Conservation (phyloP, 2,113 vertebrate species). For the Anhinga anhinga region DNA sequence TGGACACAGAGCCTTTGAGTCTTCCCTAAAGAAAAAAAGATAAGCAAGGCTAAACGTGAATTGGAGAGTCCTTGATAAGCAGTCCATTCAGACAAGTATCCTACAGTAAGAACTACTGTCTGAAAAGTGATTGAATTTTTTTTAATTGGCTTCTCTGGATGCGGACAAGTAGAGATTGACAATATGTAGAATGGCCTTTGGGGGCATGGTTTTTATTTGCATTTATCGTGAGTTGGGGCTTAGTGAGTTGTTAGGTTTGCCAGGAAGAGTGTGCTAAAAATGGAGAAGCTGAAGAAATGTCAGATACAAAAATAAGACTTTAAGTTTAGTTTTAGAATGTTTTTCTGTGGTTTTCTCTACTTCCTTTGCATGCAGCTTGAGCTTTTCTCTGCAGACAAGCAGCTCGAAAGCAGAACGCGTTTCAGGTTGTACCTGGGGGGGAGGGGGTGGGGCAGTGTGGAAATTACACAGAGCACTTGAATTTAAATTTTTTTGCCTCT, state of each 20-base stretch:
- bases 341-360: conserved; percentile 15
- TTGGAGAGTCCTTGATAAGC: not conserved
- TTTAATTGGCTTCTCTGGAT: not conserved
- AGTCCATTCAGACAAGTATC: not conserved
- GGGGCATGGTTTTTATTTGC: not conserved
- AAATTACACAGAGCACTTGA: not conserved
- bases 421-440: not conserved
- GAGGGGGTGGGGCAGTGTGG: too few species aligned
- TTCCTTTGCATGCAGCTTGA: conserved; percentile 45
- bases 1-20: not conserved
- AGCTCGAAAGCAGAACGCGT: not conserved
- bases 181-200: not conserved
- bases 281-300: not conserved
- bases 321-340: not conserved
- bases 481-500: not conserved
- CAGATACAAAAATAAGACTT: not conserved
- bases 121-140: not conserved
- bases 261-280: not conserved
- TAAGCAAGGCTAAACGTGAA: not conserved
- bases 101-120: not conserved
- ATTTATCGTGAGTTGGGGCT: not conserved
- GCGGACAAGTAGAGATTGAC: not conserved
- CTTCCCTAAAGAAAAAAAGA: not conserved
- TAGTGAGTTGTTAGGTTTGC: not conserved
- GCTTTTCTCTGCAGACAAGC: not conserved